Conservation (phyloP, 2,797 vertebrate species). For the Linurgus olivaceus region DNA sequence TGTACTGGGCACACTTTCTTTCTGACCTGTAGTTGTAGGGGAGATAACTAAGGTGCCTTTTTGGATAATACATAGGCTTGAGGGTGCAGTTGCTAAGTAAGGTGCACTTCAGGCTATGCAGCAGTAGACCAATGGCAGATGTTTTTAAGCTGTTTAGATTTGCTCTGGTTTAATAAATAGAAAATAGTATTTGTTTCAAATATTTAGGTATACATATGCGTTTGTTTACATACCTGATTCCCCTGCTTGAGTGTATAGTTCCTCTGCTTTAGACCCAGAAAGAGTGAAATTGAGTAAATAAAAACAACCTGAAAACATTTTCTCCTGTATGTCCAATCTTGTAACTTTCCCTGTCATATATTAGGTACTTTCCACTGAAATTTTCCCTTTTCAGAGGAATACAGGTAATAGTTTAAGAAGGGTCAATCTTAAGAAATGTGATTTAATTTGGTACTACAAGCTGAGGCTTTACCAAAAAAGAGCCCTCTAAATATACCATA, state of each 20-base stretch:
- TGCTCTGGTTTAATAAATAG: not conserved
- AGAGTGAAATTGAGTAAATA: not conserved
- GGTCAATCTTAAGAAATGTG: rapidly evolving
- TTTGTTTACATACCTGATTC: not conserved
- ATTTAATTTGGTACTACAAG: not conserved
- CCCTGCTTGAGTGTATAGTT: not conserved
- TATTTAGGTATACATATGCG: rapidly evolving
- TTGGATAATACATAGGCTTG: not conserved
- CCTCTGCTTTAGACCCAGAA: not conserved
- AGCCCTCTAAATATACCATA: not conserved
- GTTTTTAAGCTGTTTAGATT: not conserved
- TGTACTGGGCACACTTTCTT: rapidly evolving
- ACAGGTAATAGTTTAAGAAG: not conserved
- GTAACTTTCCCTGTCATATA: not conserved
- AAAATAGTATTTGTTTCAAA: not conserved
- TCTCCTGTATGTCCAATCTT: not conserved
- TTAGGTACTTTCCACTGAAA: not conserved
- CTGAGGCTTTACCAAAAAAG: not conserved
- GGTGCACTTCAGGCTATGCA: not conserved
- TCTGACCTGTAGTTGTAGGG: not conserved
- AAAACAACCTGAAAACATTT: not conserved
- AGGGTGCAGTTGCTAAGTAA: not conserved
- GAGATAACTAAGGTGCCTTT: not conserved
- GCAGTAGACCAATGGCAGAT: not conserved
- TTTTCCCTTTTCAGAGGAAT: not conserved